Evolutionary conservation across 2,113 vertebrate species (phyloP).

Genomic region (Leucosticte australis): DNA sequence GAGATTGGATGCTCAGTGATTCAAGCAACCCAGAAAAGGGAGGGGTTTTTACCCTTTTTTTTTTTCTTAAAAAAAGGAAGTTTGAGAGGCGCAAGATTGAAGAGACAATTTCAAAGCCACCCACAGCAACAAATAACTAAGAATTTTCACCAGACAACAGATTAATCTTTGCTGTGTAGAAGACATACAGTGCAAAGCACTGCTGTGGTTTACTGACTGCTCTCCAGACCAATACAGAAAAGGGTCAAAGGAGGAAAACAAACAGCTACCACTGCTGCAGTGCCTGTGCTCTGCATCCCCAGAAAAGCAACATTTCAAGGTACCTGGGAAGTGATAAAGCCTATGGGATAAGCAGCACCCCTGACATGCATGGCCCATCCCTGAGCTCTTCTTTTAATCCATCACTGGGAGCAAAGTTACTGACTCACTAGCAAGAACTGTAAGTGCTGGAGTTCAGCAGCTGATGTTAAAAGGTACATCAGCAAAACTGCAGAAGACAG

Average conservation of each 20-base stretch:
- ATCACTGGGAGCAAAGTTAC: neutral
- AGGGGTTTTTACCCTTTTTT: too few species aligned
- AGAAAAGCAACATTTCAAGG: neutral
- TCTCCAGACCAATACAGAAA: neutral
- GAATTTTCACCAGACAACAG: neutral
- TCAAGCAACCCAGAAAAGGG: neutral
- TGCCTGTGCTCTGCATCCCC: neutral
- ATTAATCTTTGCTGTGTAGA: neutral
- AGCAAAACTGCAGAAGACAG: neutral
- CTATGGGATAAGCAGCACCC: neutral
- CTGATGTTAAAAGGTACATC: neutral
- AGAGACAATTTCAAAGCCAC: neutral
- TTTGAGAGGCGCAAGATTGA: neutral
- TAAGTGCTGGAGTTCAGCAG: neutral
- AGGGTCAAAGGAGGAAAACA: neutral
- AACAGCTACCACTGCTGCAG: neutral
- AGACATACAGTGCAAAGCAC: neutral
- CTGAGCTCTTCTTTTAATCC: neutral
- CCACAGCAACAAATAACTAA: neutral
- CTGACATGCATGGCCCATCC: neutral
- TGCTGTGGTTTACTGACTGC: neutral
- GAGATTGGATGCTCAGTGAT: neutral
- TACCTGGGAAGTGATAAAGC: neutral
- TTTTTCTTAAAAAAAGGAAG: neutral
- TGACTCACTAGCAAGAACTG: too few species aligned